Conservation (phyloP, 2,113 vertebrate genomes). For the Eurystomus gularis region DNA sequence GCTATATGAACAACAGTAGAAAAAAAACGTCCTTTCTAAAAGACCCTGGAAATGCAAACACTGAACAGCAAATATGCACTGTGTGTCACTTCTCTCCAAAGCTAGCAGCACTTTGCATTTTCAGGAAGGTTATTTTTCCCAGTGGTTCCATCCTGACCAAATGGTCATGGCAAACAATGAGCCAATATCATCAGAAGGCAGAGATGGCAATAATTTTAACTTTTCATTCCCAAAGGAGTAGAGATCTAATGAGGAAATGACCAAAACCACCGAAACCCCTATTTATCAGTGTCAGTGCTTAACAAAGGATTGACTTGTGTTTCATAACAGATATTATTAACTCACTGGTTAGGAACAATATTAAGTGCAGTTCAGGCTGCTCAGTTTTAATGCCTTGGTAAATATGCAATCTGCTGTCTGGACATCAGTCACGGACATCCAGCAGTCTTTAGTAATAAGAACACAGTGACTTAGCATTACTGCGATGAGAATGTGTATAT, state of each 20-base stretch:
- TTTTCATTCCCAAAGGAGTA: background rate
- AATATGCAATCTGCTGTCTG: background rate
- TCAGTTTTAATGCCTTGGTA: conserved; percentile 3
- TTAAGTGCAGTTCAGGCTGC: background rate
- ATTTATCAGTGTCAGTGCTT: conserved; percentile 23
- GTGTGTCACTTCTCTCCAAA: background rate
- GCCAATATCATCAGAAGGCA: conserved; percentile 20
- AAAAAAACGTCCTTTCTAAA: background rate
- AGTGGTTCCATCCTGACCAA: conserved; percentile 46
- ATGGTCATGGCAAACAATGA: conserved; percentile 33
- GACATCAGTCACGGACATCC: background rate
- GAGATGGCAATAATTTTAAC: conserved; percentile 29
- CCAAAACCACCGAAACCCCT: conserved; percentile 4
- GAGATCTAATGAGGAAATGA: conserved; percentile 16
- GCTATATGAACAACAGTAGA: background rate
- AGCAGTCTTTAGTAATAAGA: background rate
- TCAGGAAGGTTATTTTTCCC: conserved; percentile 52
- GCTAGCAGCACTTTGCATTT: conserved; percentile 33
- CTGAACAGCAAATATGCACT: background rate
- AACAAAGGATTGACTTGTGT: conserved; percentile 20
- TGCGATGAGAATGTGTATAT: background rate
- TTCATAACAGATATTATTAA: conserved; percentile 28
- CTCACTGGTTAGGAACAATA: background rate
- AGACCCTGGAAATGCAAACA: conserved; percentile 26
- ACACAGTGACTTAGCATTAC: background rate